A percentile compares a stretch with the other conserved stretches of the same genome.
Conservation (phyloP, 1,140 invertebrate genomes). For the Lepidurus couesii region DNA sequence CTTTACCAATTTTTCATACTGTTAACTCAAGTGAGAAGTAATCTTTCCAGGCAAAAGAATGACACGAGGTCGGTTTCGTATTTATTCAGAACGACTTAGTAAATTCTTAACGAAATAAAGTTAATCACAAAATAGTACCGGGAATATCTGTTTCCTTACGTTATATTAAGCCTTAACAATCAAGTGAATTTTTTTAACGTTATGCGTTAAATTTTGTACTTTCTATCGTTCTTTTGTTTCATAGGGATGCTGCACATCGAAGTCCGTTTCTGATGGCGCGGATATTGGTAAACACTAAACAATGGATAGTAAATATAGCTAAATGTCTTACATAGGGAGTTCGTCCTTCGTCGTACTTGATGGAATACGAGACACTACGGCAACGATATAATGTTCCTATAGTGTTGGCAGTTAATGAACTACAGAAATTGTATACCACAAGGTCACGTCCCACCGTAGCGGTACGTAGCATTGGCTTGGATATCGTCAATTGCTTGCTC, state of each 20-base stretch:
- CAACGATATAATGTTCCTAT: constrained; percentile 83
- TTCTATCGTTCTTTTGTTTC: constrained; percentile 33
- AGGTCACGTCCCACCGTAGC: constrained; percentile 72
- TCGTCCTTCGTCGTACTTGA: constrained; percentile 58
- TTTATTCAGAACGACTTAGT: no score
- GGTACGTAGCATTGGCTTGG: constrained; percentile 74
- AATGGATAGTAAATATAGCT: constrained; percentile 34
- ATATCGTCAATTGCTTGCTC: constrained; percentile 68
- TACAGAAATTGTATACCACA: constrained; percentile 78
- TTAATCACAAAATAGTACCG: no score
- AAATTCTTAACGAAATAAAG: no score
- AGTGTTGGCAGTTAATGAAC: constrained; percentile 76
- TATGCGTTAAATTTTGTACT: no score
- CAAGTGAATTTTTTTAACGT: no score
- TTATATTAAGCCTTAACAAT: no score
- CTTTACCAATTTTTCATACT: no score
- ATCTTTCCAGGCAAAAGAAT: no score
- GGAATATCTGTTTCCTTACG: no score
- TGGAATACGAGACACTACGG: constrained; percentile 74
- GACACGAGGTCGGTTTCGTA: no score
- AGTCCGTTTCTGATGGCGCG: constrained; percentile 63
- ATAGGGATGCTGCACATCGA: constrained; percentile 89
- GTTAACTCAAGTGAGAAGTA: no score
- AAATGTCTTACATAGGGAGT: constrained; percentile 48
- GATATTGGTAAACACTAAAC: constrained; percentile 54